These are phyloP conservation scores for Trissolcus japonicus DNA, from an alignment of 2,888 invertebrate species.

Conservation along the genomic window DNA sequence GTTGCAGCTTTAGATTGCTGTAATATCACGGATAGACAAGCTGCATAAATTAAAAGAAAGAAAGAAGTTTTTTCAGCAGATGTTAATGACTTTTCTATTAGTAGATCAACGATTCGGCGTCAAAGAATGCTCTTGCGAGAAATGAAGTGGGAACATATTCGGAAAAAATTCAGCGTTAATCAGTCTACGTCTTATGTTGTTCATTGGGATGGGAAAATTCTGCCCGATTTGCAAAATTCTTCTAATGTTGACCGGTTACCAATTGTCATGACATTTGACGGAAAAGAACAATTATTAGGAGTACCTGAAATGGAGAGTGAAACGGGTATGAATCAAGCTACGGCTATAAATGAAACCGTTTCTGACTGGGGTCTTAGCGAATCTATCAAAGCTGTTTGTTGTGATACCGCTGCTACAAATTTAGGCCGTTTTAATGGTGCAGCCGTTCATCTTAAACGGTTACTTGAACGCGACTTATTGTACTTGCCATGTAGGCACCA, in stretches of 20 bases:
- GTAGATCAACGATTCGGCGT: conserved; percentile 22
- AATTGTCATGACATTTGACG: conserved; percentile 19
- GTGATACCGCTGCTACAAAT: conserved; percentile 64
- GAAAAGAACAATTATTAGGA: conserved; percentile 37
- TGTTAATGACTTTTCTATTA: conserved; percentile 8
- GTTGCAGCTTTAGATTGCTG: conserved; percentile 26
- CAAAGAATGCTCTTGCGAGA: conserved; percentile 9
- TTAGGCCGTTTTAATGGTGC: conserved; percentile 60
- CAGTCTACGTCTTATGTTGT: conserved; percentile 19
- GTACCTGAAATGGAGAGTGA: conserved; percentile 53
- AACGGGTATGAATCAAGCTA: conserved; percentile 55
- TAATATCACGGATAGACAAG: conserved; percentile 29
- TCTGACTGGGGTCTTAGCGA: conserved; percentile 58
- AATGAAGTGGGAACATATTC: conserved; percentile 6
- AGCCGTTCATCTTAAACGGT: conserved; percentile 57
- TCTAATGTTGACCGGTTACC: conserved; percentile 23
- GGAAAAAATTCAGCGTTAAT: conserved; percentile 19
- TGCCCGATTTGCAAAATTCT: conserved; percentile 11
- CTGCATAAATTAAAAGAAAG: conserved; percentile 10
- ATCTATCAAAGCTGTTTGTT: conserved; percentile 47
- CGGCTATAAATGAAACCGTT: conserved; percentile 46
- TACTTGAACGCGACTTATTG: conserved; percentile 44
- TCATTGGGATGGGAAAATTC: conserved; percentile 36
- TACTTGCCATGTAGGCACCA: conserved; percentile 31
- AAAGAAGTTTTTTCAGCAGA: not conserved